These are phyloP conservation scores for Ceratina japonica DNA, from an alignment of 1,140 invertebrate genomes.

Conservation along the genomic window DNA sequence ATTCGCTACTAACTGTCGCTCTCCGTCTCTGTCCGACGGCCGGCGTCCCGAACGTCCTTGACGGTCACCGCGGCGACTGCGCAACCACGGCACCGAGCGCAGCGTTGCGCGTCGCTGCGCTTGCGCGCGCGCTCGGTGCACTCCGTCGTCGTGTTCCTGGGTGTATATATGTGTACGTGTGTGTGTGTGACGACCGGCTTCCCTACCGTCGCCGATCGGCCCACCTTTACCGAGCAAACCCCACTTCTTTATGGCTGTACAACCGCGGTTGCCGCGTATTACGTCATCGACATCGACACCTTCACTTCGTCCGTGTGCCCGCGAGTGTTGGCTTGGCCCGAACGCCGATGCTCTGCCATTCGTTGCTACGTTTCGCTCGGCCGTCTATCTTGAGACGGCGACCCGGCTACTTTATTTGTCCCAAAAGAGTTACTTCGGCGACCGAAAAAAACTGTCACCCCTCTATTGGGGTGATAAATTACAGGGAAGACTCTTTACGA, in stretches of 20 bases:
- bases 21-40: slow-evolving; percentile 35
- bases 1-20: slow-evolving; percentile 10
- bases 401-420: too few relatives aligned
- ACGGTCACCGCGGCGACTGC: slow-evolving; percentile 59
- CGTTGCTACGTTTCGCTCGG: slow-evolving; percentile 35
- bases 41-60: slow-evolving; percentile 57
- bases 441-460: too few relatives aligned
- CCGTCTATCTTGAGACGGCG: neutral
- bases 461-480: too few relatives aligned
- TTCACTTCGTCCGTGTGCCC: slow-evolving; percentile 54
- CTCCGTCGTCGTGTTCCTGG: too few relatives aligned
- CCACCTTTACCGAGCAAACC: slow-evolving; percentile 41
- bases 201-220: neutral
- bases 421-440: too few relatives aligned
- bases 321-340: neutral
- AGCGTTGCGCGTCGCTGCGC: slow-evolving; percentile 53
- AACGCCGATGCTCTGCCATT: slow-evolving; percentile 40
- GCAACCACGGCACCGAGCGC: slow-evolving; percentile 39
- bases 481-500: too few relatives aligned
- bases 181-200: neutral
- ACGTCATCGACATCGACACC: slow-evolving; percentile 58
- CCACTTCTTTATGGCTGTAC: slow-evolving; percentile 38
- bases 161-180: too few relatives aligned
- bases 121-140: slow-evolving; percentile 44
- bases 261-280: slow-evolving; percentile 50